Conservation (phyloP, 2,797 vertebrate genomes). For the Bovichtus variegatus region DNA sequence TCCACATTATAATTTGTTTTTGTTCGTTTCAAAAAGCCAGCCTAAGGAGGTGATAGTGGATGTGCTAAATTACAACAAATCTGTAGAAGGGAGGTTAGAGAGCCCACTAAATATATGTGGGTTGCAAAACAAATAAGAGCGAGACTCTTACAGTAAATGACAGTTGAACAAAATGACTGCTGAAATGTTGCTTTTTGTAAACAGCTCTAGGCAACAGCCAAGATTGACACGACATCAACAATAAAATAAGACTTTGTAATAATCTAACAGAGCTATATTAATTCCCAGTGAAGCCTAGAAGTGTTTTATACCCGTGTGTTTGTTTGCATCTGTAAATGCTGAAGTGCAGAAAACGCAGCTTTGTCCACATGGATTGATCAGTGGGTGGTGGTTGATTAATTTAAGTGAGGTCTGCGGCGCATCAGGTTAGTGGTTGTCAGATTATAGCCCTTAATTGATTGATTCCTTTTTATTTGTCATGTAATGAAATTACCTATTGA, state of each 20-base stretch:
- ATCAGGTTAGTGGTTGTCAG: constrained; percentile 74
- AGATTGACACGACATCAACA: neutral
- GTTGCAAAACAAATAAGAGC: neutral
- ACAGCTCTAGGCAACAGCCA: neutral
- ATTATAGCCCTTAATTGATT: constrained; percentile 78
- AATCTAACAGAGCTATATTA: neutral
- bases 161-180: neutral
- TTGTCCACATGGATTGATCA: constrained; percentile 59
- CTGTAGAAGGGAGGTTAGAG: neutral
- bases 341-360: constrained; percentile 33
- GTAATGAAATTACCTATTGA: constrained; percentile 80
- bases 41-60: neutral
- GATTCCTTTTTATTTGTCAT: constrained; percentile 78
- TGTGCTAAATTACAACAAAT: neutral
- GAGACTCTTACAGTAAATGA: neutral
- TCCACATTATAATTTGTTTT: neutral
- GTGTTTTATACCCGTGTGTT: neutral
- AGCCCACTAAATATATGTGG: neutral
- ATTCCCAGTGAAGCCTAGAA: neutral
- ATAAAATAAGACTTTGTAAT: neutral
- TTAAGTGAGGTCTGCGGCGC: constrained; percentile 61
- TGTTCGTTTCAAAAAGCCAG: neutral
- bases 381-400: constrained; percentile 67
- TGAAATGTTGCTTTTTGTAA: neutral
- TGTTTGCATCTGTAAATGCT: constrained; percentile 9